phyloP scores from a whole-genome alignment of 2,113 vertebrate genomes.

The Gymnorhina tibicen region DNA sequence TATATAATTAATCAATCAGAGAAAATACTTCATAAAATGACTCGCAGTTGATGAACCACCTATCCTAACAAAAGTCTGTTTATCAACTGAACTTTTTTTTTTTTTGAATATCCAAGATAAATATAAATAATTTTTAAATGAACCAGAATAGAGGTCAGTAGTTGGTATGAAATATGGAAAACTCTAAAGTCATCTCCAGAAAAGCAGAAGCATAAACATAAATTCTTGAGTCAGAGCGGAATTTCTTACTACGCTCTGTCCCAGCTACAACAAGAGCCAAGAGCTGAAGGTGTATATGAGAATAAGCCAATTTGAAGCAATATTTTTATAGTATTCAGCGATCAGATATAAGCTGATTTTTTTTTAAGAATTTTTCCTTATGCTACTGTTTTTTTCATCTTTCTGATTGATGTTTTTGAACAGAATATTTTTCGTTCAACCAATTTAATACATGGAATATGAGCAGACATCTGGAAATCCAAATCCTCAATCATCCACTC shows the following conservation, averaged over 20 bases:
- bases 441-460: not conserved
- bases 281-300: not conserved
- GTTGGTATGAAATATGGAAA: not conserved
- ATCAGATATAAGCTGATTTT: not conserved
- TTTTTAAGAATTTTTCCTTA: not conserved
- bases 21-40: not conserved
- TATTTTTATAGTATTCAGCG: not conserved
- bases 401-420: not conserved
- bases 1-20: not conserved
- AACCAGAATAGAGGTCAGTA: not conserved
- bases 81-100: not conserved
- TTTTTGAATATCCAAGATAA: not conserved
- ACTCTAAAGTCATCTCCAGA: not conserved
- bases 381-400: not conserved
- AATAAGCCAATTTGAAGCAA: not conserved
- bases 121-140: not conserved
- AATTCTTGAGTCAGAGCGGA: not conserved
- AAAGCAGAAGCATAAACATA: not conserved
- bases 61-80: not conserved
- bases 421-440: not conserved
- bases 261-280: not conserved
- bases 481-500: not conserved
- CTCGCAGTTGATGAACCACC: not conserved
- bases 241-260: not conserved
- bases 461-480: not conserved